Evolutionary conservation across 2,888 invertebrate species (phyloP).

Genomic region (Coelopa pilipes): DNA sequence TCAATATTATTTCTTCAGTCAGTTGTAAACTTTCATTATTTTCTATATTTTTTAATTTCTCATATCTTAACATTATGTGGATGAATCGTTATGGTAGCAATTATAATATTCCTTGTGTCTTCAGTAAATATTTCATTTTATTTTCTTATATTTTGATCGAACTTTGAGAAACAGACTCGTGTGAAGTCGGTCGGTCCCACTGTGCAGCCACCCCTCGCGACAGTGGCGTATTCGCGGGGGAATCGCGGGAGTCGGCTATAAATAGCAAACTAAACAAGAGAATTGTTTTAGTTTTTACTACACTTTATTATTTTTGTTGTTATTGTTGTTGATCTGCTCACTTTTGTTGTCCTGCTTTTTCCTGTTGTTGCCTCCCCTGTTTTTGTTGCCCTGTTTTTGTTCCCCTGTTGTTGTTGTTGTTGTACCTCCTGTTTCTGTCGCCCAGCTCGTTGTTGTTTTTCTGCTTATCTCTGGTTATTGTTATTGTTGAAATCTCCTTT

Average conservation of each 20-base stretch:
- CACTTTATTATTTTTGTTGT: neutral
- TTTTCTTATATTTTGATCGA: neutral
- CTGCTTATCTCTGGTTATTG: no score
- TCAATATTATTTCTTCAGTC: neutral
- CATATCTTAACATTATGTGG: neutral
- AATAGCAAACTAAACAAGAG: constrained; percentile 17
- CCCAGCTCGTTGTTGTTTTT: no score
- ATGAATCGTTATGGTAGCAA: neutral
- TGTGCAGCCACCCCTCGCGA: neutral
- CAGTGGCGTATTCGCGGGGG: constrained; percentile 1
- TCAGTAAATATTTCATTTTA: neutral
- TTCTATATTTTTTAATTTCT: neutral
- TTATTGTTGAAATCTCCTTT: no score
- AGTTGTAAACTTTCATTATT: neutral
- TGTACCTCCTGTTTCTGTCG: no score
- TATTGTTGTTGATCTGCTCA: no score
- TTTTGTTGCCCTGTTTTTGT: no score
- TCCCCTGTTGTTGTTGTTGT: no score
- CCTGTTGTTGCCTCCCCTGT: no score
- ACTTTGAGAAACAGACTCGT: neutral
- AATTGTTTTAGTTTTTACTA: constrained; percentile 17
- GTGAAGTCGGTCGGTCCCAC: neutral
- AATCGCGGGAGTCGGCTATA: constrained; percentile 5
- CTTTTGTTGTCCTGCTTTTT: no score
- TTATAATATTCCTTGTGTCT: neutral